Evolutionary conservation across 2,888 invertebrate genomes (phyloP), one percentile per base, ranked within the genome.

Genomic region (Euproctis similis): DNA sequence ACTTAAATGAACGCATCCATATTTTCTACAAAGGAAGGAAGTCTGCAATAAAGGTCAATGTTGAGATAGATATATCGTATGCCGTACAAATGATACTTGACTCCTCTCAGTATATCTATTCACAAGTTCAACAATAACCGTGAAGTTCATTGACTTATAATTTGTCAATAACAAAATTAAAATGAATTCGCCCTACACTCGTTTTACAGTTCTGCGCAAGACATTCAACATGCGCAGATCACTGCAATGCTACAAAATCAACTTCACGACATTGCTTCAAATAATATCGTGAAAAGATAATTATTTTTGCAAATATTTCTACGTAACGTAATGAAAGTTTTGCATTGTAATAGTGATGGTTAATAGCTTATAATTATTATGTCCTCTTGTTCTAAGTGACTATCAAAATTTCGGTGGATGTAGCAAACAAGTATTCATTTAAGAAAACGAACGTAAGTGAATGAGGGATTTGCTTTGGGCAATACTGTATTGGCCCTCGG

Each of bases 181-280:
- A 68, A 67, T 63, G 63, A 67, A 57, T 50, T 51, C 42, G 46
- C 43, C 36, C 39, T 32, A 47, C 52, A 42, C 31, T 22, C 34
- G 49, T 37, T 62, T 53, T 48, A 63, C 59, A 49, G 60, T 57
- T 60, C 67, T 81, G 81, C 81, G 81, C 81, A 77, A 59, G 61
- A 56, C 56, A 48, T 55, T 49, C 62, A 64, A 70, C 80, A 78
- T 81, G 81, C 81, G 81, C 81, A 80, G 69, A 71, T 67, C 68
- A 68, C 81, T 71, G 81, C 82, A 81, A 55, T 80, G 77, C 80
- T 69, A 74, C 80, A 80, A 76, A 75, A 67, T 67, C 64, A 75
- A 80, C 72, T 74, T 76, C 70, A 70, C 63, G 62, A 58, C 52
- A 61, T 66, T 56, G 54, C 53, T 54, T 57, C 45, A 53, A 54